phyloP scores from a whole-genome alignment of 37 sponge, comb jelly and placozoan genomes.

The Theonella swinhoei region DNA sequence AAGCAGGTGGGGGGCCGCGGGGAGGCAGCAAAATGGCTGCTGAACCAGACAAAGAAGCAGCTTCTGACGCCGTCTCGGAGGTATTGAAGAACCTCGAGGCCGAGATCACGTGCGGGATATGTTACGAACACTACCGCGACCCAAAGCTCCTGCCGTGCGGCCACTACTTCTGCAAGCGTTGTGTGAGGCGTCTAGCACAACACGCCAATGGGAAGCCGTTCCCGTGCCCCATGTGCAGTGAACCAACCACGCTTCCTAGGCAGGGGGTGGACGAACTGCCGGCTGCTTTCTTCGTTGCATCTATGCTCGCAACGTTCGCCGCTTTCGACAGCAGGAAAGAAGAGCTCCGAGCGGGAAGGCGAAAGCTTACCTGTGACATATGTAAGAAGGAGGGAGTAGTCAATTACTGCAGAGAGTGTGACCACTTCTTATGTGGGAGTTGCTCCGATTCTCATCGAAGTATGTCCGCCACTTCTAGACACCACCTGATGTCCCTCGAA shows the following conservation, averaged over 20 bases:
- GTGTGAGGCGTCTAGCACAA: constrained; percentile 22
- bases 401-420: constrained; percentile 23
- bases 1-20: too few relatives aligned
- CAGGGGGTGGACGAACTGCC: constrained; percentile 9
- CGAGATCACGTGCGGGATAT: constrained; percentile 42
- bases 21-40: too few relatives aligned
- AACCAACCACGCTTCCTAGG: constrained; percentile 13
- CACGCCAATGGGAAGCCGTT: constrained; percentile 9
- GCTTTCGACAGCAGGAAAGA: constrained; percentile 6
- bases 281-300: constrained; percentile 35
- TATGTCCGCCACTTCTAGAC: not conserved
- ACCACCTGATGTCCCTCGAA: not conserved
- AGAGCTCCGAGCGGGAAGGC: constrained; percentile 21
- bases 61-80: not conserved
- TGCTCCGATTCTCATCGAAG: constrained; percentile 15
- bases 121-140: constrained; percentile 31
- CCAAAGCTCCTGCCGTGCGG: constrained; percentile 47
- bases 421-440: constrained; percentile 8
- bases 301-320: constrained; percentile 4
- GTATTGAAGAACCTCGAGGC: constrained; percentile 24
- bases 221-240: constrained; percentile 34
- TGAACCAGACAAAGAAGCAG: too few relatives aligned
- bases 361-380: constrained; percentile 6
- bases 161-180: constrained; percentile 56
- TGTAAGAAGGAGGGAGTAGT: constrained; percentile 2